These are phyloP conservation scores for Propithecus deckenii DNA, from an alignment of 2,797 vertebrate genomes.

Conservation along the genomic window DNA sequence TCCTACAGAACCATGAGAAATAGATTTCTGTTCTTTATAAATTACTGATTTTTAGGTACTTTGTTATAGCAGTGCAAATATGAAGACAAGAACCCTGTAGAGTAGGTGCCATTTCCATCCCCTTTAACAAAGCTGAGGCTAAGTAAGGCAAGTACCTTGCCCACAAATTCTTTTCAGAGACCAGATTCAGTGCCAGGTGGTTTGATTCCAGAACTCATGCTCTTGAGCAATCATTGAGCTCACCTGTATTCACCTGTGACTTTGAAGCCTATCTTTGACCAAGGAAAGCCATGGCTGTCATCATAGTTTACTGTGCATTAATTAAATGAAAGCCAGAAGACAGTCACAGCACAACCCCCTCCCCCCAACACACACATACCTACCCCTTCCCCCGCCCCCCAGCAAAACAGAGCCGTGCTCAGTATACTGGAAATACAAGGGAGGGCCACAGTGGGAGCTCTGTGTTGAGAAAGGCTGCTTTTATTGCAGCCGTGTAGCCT, in stretches of 20 bases:
- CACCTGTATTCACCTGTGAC: not conserved
- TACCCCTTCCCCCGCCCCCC: too few relatives aligned
- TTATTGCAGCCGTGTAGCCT: fast-evolving
- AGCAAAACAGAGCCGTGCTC: not conserved
- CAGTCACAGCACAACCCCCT: not conserved
- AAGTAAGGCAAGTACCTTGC: not conserved
- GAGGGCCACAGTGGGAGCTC: not conserved
- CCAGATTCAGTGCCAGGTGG: not conserved
- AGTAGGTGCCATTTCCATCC: not conserved
- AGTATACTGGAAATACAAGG: fast-evolving
- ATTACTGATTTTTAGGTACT: not conserved
- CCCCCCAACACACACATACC: too few relatives aligned
- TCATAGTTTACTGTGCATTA: not conserved
- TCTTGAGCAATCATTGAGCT: not conserved
- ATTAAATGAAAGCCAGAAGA: not conserved
- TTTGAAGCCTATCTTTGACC: not conserved
- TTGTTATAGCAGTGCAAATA: not conserved
- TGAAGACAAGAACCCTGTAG: not conserved
- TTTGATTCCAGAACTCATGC: not conserved
- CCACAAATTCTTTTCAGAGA: not conserved
- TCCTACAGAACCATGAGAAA: not conserved
- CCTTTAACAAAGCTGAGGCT: not conserved
- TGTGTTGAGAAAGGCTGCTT: not conserved
- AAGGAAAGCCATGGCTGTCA: not conserved
- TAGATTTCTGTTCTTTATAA: not conserved